A percentile compares a stretch with the other conserved stretches of the same genome.
Evolutionary conservation across 2,797 vertebrate species (phyloP).

Genomic region (Schizothorax lantsangensis): DNA sequence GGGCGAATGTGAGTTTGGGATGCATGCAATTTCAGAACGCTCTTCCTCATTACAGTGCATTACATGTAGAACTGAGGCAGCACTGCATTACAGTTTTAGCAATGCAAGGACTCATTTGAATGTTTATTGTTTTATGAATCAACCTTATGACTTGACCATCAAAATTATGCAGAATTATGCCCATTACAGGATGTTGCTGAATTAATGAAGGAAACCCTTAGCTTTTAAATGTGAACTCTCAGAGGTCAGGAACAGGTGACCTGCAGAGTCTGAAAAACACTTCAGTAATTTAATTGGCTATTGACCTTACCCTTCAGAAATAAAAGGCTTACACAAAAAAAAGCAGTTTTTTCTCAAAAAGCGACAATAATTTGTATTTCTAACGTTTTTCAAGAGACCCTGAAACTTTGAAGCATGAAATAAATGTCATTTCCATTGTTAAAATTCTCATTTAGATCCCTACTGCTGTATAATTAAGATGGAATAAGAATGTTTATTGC

Average conservation of each 20-base stretch:
- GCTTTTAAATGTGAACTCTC: conserved; percentile 26
- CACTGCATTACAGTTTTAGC: neutral
- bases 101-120: neutral
- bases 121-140: conserved; percentile 18
- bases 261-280: neutral
- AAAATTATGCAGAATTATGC: conserved; percentile 19
- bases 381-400: neutral
- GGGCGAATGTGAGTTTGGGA: conserved; percentile 7
- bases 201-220: neutral
- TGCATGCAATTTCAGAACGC: neutral
- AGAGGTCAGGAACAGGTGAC: conserved; percentile 14
- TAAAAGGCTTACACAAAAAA: neutral
- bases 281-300: neutral
- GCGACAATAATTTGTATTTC: neutral
- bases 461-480: neutral
- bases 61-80: neutral
- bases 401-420: neutral
- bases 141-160: neutral
- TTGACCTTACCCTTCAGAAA: conserved; percentile 13
- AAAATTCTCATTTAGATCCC: neutral
- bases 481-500: neutral
- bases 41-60: conserved; percentile 7
- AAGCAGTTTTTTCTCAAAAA: neutral
- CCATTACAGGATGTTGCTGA: conserved; percentile 17
- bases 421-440: neutral